These are phyloP conservation scores for Lycopodina hypogea DNA, from an alignment of 37 sponge, comb jelly and placozoan species.

Conservation along the genomic window DNA sequence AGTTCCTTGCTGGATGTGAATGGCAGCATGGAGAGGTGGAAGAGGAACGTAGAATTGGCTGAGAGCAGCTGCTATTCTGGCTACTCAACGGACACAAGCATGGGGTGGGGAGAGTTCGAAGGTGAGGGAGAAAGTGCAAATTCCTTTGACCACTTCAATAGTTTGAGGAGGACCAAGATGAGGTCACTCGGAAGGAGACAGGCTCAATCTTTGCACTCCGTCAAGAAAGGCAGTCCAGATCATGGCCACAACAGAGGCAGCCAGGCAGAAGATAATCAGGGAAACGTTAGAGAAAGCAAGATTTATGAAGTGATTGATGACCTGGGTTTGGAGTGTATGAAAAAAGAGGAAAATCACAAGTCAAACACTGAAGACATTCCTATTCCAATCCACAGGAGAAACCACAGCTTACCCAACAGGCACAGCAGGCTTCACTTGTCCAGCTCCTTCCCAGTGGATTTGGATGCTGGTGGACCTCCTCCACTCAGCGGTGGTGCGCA, in stretches of 20 bases:
- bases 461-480: neutral
- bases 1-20: too few relatives aligned
- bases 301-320: constrained; percentile 5
- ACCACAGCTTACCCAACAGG: too few relatives aligned
- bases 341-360: neutral
- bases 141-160: too few relatives aligned
- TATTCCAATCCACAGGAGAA: too few relatives aligned
- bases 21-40: neutral
- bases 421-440: too few relatives aligned
- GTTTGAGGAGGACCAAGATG: neutral
- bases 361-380: neutral
- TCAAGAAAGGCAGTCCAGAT: neutral
- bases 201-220: too few relatives aligned
- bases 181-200: neutral
- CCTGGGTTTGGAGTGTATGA: neutral
- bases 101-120: neutral
- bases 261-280: neutral
- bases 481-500: neutral
- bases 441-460: too few relatives aligned
- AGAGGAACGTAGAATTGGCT: neutral
- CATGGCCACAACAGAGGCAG: neutral
- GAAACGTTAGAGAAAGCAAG: neutral
- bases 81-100: constrained; percentile 9
- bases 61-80: constrained; percentile 15
- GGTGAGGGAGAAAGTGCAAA: neutral